Evolutionary conservation across 2,113 vertebrate genomes (phyloP), one percentile per base, ranked within the genome.

Genomic region (Patagioenas fasciata): DNA sequence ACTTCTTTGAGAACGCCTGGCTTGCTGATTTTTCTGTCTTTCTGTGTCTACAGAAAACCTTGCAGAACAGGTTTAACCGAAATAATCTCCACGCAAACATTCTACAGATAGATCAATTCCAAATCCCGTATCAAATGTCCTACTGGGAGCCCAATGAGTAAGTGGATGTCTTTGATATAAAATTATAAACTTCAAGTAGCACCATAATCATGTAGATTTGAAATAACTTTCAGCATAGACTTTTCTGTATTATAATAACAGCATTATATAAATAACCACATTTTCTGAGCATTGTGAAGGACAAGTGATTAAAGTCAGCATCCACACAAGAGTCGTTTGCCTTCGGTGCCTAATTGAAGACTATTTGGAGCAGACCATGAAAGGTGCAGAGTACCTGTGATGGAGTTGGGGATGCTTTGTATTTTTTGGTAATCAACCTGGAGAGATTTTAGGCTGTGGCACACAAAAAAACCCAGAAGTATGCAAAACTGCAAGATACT

Each of bases 61-160:
- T 65, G 83, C 85, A 81, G 90, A 93, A 74, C 72, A 57, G 53
- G 80, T 88, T 79, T 79, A 74, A 83, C 57, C 57, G 83, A 93
- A 94, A 86, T 64, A 17, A 65, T 71, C 75, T 87, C 67, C 47
- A 14, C 18, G 54, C 74, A 85, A 92, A 66, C 47, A 36, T 56
- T 83, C 73, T 81, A 73, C 75, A 81, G 81, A 79, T 26, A 65
- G 83, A 89, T 73, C 72, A 40, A 23, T 93, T 75, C 86, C 21
- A 1, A 25, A 36, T n/a, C 65, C 29, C 24, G 32, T 42, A 56
- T n/a, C 88, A 62, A 74, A 40, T 6, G 3, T 47, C 64, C 28
- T 38, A 25, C 78, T 72, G 7, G 42, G 16, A 86, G 14, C 67
- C 58, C 71, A 13, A 14, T 17, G 69, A 62, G 65, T 66, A 70